Evolutionary conservation across 2,113 vertebrate species (phyloP), one percentile per base, ranked within the genome.

Genomic region (Pedetes capensis): DNA sequence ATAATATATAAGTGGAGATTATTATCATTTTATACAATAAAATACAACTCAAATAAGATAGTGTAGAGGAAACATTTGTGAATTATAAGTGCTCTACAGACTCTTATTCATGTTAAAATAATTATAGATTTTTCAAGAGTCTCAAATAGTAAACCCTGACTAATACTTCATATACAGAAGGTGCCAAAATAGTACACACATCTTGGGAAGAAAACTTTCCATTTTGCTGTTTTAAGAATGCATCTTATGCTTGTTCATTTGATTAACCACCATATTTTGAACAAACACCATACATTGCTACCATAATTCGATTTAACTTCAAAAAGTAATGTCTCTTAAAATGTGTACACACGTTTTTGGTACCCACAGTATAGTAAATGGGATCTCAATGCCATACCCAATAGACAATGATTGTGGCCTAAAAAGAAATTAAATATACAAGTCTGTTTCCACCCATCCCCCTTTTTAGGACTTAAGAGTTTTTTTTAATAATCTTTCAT

Each of bases 391-490:
- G 23, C 11, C n/a, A 51, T 11, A 95, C 16, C 86, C 8, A 87
- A 68, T 44, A 10, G 53, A 79, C n/a, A 87, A 9, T 68, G 32
- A 63, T 53, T 51, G 74, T 83, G 16, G 13, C 8, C 59, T 94
- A 83, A 66, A 72, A 89, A 91, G 23, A 93, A 96, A 74, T 78
- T 84, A 92, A 85, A 88, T 29, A 81, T 14, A n/a, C 13, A 80
- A 72, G 9, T 49, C 49, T 82, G 51, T 68, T 91, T 49, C 89
- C 22, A 88, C 53, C 61, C 6, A 34, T 29, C 5, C 18, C 12
- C 61, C 10, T n/a, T 81, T 87, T 63, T 75, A 63, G 75, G 20
- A 90, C 29, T 75, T 74, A 87, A n/a, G n/a, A n/a, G 64, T 92
- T 8, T 80, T 75, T 69, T 23, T 63, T 71, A 82, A 79, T 53